These are phyloP conservation scores for Euplagia quadripunctaria DNA, from an alignment of 2,888 invertebrate species.

Conservation along the genomic window DNA sequence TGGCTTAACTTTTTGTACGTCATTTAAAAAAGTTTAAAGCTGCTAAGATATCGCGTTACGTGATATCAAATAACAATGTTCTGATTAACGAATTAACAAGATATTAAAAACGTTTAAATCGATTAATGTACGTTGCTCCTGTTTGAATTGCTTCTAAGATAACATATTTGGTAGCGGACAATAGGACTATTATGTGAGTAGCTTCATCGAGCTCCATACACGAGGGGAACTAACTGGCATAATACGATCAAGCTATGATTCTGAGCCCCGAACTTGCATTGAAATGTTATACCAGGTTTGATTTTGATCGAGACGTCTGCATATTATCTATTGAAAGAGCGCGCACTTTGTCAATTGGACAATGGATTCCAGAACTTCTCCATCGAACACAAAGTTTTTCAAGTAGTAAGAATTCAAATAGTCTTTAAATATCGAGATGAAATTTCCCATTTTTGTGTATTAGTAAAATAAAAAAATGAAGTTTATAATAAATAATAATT, in stretches of 20 bases:
- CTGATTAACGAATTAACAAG: conserved; percentile 15
- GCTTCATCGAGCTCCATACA: conserved; percentile 66
- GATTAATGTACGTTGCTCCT: conserved; percentile 65
- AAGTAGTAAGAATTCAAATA: conserved; percentile 23
- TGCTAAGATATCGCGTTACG: conserved; percentile 44
- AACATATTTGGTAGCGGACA: conserved; percentile 73
- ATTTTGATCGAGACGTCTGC: conserved; percentile 66
- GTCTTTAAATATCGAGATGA: not conserved
- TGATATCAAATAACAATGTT: conserved; percentile 32
- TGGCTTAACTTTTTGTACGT: conserved; percentile 67
- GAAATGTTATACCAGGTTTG: conserved; percentile 73
- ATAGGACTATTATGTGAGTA: conserved; percentile 75
- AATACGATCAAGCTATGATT: conserved; percentile 68
- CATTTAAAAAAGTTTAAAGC: conserved; percentile 58
- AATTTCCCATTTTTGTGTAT: not conserved
- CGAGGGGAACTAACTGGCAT: conserved; percentile 63
- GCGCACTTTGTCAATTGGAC: conserved; percentile 63
- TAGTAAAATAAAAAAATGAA: too few relatives aligned
- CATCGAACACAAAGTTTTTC: conserved; percentile 29
- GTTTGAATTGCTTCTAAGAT: conserved; percentile 68
- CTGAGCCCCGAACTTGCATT: conserved; percentile 66
- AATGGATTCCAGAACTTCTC: conserved; percentile 50
- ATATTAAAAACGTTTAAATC: conserved; percentile 56
- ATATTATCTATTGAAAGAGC: conserved; percentile 61
- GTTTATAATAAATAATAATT: too few relatives aligned